Percentiles rank a stretch among this genome's conserved stretches.
phyloP scores from a whole-genome alignment of 1,140 invertebrate species.

The Lordiphosa mommai region DNA sequence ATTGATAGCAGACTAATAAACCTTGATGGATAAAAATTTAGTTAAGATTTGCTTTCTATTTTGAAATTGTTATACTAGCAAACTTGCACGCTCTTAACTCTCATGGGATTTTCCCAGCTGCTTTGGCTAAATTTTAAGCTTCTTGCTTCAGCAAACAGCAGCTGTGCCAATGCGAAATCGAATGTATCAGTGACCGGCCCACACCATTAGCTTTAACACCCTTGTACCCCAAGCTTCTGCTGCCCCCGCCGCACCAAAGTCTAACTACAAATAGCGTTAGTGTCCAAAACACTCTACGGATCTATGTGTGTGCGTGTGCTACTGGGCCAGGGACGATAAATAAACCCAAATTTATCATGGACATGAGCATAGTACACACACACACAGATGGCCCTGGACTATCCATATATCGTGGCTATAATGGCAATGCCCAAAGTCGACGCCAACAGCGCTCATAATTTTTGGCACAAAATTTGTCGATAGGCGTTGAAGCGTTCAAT shows the following conservation, averaged over 20 bases:
- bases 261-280: constrained; percentile 56
- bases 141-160: constrained; percentile 38
- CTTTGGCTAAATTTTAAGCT: constrained; percentile 51
- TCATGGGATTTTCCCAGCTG: too few relatives aligned
- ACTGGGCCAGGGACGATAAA: constrained; percentile 60
- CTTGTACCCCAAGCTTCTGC: constrained; percentile 1
- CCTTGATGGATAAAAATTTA: too few relatives aligned
- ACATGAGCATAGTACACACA: constrained; percentile 35
- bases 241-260: constrained; percentile 4
- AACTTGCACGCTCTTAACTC: too few relatives aligned
- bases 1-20: too few relatives aligned
- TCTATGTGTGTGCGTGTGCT: constrained; percentile 20
- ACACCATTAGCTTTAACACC: constrained; percentile 53
- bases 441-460: constrained; percentile 58
- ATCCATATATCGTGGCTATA: constrained; percentile 70
- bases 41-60: too few relatives aligned
- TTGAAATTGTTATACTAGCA: too few relatives aligned
- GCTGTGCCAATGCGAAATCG: constrained; percentile 37
- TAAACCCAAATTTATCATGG: constrained; percentile 75
- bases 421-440: constrained; percentile 47
- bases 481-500: constrained; percentile 78
- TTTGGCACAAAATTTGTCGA: constrained; percentile 73
- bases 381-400: not conserved
- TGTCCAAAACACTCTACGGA: constrained; percentile 38
- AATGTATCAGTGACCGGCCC: constrained; percentile 58